Base-by-base conservation (phyloP, 2,888 invertebrate genomes). In the Tinea semifulvella region DNA sequence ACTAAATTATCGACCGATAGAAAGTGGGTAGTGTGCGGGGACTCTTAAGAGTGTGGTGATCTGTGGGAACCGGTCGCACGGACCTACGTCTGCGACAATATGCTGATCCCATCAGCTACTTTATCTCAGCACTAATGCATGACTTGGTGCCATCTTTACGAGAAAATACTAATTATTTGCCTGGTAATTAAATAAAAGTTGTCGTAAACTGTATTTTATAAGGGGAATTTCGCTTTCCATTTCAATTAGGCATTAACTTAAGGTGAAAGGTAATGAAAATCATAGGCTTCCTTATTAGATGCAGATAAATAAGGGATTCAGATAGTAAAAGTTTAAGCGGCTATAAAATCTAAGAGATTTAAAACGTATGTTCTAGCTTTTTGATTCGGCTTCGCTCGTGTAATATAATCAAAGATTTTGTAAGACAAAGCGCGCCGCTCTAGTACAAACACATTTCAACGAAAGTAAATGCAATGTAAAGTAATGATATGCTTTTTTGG, bases 81-180 rank as follows among this genome's bases (percentile, higher is more conserved):
- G 40, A 40, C 40, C 40, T 18, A 40, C 22, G 40, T 20, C 22
- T 20, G 40, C 40, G 40, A 40, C 40, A 40, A 40, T 40, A 40
- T 40, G 40, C 40, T 40, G 40, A 40, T 40, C 22, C 14, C 40
- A 40, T 40, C 40, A 22, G 22, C 22, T 17, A 7, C 22, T 40
- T 40, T 40, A 40, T 40, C 40, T 40, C 19, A 40, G 11, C 40
- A 22, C 22, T 20, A 40, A 40, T 22, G 20, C 40, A 22, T 18
- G 36, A 36, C 36, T 36, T 10, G 22, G 40, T 40, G 40, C 20
- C 40, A 40, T 40, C 40, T 40, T 40, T 40, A 40, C 40, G 20
- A 40, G 20, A n/a, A 19, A 40, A 40, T 22, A 36, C 36, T 40
- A 40, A 40, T 22, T 40, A 22, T 22, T 38, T 40, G 40, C 22